Evolutionary conservation across 2,888 invertebrate species (phyloP), one percentile per base, ranked within the genome.

Genomic region (Tenthredo distinguenda): DNA sequence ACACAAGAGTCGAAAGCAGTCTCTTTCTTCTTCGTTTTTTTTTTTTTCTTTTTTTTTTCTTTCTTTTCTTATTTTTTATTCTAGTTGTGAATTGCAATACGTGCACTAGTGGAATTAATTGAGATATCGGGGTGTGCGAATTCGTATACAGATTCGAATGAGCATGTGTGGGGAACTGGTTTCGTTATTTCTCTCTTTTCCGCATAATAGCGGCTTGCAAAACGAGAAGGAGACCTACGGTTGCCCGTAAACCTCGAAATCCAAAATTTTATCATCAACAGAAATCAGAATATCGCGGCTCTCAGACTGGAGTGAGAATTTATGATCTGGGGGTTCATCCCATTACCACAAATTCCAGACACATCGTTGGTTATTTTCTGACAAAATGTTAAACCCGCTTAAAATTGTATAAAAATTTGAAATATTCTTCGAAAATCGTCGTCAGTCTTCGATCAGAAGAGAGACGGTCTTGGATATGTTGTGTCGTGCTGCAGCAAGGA

Each of bases 231-330:
- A 21, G n/a, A 72, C 31, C 26, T 12, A 40, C 21, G 21, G 2
- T 55, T n/a, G n/a, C 1, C 21, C 12, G 77, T 18, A 34, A 34
- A 79, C 21, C 9, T 55, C 26, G 26, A 4, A 58, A 79, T 58
- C 18, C 37, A 1, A 76, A 47, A 47, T 76, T 26, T 79, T 37
- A 79, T 58, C 34, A 34, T 18, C 77, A 58, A 55, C 77, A 79
- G 58, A 79, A 79, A 26, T 26, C 26, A 26, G 26, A 26, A 26
- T 26, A 26, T 26, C 26, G 26, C 26, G 26, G 1, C 26, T 26
- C 26, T 26, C 26, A 26, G 26, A 26, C 26, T 26, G 26, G 26
- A 26, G 26, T 26, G 26, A 26, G 9, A 79, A 79, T 79, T 79
- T 58, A 79, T 79, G 37, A 58, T 2, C 55, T 58, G 34, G 55